Conservation (phyloP, 2,888 invertebrate genomes). For the Drosophila recens region DNA sequence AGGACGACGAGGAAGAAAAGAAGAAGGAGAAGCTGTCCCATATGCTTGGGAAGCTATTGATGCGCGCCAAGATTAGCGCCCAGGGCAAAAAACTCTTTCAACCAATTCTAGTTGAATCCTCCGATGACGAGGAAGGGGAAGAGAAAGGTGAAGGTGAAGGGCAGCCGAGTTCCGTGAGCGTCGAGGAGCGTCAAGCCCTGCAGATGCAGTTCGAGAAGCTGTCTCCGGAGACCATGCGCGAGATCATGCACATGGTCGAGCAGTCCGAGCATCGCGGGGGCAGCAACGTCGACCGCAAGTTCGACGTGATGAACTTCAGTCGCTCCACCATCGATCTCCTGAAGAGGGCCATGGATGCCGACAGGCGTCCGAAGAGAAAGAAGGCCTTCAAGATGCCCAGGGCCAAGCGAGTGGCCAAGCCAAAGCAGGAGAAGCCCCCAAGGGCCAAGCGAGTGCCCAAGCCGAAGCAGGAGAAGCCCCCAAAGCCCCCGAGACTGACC, state of each 20-base stretch:
- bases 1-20: not conserved
- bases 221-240: not conserved
- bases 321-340: not conserved
- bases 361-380: not conserved
- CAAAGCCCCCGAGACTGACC: not conserved
- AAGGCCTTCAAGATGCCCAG: not conserved
- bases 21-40: not conserved
- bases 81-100: not conserved
- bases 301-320: not conserved
- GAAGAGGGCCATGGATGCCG: not conserved
- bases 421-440: not conserved
- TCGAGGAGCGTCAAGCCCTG: not conserved
- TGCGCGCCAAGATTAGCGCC: not conserved
- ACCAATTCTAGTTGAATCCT: not conserved
- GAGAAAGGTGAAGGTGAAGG: too few relatives aligned
- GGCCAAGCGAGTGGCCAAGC: not conserved
- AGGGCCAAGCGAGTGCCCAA: not conserved
- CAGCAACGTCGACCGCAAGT: slow-evolving; percentile 2
- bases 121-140: not conserved
- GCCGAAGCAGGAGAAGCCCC: not conserved
- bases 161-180: not conserved
- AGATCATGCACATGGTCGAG: not conserved
- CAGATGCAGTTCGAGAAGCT: not conserved
- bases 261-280: not conserved
- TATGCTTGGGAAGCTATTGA: not conserved